Conservation (phyloP, 2,888 invertebrate species). For the Drosophila nr. perissopoda region DNA sequence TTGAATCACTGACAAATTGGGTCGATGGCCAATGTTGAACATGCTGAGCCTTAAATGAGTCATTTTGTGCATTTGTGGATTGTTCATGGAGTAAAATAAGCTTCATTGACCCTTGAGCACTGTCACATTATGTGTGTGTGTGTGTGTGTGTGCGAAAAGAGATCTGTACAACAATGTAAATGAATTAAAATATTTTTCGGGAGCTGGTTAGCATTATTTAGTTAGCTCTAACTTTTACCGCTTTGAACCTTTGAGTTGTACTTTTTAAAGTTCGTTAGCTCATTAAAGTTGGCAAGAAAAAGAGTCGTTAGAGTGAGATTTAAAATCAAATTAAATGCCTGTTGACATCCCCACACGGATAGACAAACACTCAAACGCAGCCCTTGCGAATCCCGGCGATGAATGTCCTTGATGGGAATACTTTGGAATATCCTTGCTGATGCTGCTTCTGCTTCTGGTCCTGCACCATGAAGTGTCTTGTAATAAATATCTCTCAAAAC, state of each 20-base stretch:
- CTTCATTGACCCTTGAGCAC: neutral
- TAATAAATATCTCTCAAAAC: slow-evolving; percentile 76
- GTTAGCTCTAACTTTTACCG: neutral
- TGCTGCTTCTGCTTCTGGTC: slow-evolving; percentile 14
- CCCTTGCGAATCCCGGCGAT: slow-evolving; percentile 12
- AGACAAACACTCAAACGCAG: slow-evolving; percentile 18
- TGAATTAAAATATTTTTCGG: neutral
- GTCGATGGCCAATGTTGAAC: too few relatives aligned
- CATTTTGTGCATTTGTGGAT: neutral
- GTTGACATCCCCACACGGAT: slow-evolving; percentile 68
- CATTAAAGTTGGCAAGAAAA: slow-evolving; percentile 27
- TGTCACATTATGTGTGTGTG: neutral
- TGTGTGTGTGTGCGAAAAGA: neutral
- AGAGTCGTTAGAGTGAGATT: slow-evolving; percentile 42
- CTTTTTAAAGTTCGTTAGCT: slow-evolving; percentile 10
- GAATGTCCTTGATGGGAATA: slow-evolving; percentile 27
- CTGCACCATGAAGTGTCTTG: slow-evolving; percentile 73
- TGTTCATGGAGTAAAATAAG: neutral
- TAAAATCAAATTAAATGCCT: slow-evolving; percentile 78
- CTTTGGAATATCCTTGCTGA: slow-evolving; percentile 39
- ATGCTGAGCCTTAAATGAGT: neutral
- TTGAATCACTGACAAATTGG: neutral
- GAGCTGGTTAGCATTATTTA: neutral
- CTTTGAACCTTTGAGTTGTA: neutral
- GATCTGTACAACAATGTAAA: neutral